Base-by-base conservation (phyloP, 2,113 vertebrate genomes). In the Burhinus oedicnemus region DNA sequence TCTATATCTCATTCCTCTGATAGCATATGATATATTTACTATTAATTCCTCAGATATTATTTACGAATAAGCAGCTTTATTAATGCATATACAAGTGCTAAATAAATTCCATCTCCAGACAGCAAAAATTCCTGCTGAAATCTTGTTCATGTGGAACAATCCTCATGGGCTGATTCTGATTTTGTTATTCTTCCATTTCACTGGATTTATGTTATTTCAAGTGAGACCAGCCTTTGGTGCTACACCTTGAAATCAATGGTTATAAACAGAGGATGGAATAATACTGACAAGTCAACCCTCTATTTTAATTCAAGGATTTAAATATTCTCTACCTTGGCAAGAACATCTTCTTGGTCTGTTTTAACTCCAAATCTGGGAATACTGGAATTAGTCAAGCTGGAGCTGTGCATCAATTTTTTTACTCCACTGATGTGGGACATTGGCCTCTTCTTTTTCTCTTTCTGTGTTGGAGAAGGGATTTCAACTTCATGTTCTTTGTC, bases 401-500 rank as follows among this genome's bases (percentile, higher is more conserved):
- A 49, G 49, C 49, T 49, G 49, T 99, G 99, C 98, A 98, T 99
- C 93, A 99, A 93, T 89, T 99, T 99, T 97, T 99, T 99, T 74
- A 99, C 99, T 57, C 99, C 99, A 36, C 99, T 99, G 97, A 99
- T 99, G 98, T 99, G 99, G 74, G 99, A 99, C 99, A 99, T 99
- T 19, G 99, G 99, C 91, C 99, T 98, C 97, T 99, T 99, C 98
- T 99, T 99, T 87, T 99, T 99, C 96, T 99, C 99, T 89, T 99
- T 99, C 97, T 99, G 99, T 23, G 98, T 98, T 25, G 98, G 99
- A 81, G 99, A 98, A 47, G 99, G 99, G 98, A 99, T 99, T 98
- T 99, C 99, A 96, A 99, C 99, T 97, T 99, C 99, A 97, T 99
- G 99, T 74, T 99, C 99, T 89, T 99, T 99, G 98, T 99, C 99